These are phyloP conservation scores for Sebastes umbrosus DNA, from an alignment of 2,797 vertebrate species.

Conservation along the genomic window DNA sequence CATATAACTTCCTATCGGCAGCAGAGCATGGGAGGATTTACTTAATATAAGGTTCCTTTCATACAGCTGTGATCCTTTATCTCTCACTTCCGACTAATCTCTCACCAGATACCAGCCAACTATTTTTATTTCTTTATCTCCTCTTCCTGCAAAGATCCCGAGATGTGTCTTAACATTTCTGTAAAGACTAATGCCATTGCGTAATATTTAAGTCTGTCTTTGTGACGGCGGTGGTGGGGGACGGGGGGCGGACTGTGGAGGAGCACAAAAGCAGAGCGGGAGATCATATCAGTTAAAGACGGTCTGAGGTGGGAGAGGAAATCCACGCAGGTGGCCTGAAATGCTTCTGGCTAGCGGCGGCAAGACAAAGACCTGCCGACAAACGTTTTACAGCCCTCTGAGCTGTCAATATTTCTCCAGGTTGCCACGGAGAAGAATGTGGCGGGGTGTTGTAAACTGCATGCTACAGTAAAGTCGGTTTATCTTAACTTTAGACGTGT, in stretches of 20 bases:
- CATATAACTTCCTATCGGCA: background rate
- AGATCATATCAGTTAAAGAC: constrained; percentile 44
- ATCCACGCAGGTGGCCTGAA: constrained; percentile 52
- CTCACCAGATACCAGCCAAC: constrained; percentile 7
- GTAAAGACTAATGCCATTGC: constrained; percentile 34
- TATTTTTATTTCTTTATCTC: constrained; percentile 11
- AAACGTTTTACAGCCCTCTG: constrained; percentile 47
- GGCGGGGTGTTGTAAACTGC: constrained; percentile 29
- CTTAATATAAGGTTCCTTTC: background rate
- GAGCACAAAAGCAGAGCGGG: constrained; percentile 18
- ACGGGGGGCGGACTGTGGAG: background rate
- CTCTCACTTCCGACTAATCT: constrained; percentile 46
- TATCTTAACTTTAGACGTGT: background rate
- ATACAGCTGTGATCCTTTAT: constrained; percentile 23
- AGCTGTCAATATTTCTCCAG: constrained; percentile 63
- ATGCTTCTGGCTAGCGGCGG: constrained; percentile 25
- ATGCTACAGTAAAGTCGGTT: constrained; percentile 12
- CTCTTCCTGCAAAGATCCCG: constrained; percentile 15
- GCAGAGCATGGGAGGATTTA: constrained; percentile 3
- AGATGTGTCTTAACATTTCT: constrained; percentile 17
- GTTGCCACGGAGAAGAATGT: constrained; percentile 63
- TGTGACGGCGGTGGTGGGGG: background rate
- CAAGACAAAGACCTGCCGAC: constrained; percentile 45
- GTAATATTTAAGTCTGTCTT: constrained; percentile 62
- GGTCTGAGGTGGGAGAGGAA: constrained; percentile 9